Percentiles rank a stretch among this genome's conserved stretches.
phyloP scores from a whole-genome alignment of 2,797 vertebrate species.

The Enteromius treurensis region DNA sequence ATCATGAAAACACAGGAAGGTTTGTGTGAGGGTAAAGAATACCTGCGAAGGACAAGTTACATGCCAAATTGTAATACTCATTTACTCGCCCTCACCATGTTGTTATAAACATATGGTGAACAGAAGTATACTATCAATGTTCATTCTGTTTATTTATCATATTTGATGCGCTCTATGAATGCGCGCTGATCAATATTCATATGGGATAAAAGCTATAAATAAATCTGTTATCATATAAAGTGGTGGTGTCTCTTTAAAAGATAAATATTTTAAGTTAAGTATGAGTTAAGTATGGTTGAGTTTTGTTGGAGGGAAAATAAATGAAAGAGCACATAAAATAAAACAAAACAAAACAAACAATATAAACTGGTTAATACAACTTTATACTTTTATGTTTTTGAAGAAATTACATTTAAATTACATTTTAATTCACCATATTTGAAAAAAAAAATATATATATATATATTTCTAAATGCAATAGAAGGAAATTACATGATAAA shows the following conservation, averaged over 20 bases:
- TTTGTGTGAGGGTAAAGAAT: neutral
- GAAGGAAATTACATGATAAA: neutral
- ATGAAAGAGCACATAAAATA: neutral
- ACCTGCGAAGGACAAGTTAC: neutral
- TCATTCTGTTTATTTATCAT: too few relatives aligned
- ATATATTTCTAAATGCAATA: neutral
- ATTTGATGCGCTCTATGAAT: neutral
- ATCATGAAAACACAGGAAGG: neutral
- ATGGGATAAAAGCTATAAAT: neutral
- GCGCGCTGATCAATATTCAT: too few relatives aligned
- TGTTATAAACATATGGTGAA: neutral
- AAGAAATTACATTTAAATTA: neutral
- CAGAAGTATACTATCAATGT: too few relatives aligned
- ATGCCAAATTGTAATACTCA: neutral
- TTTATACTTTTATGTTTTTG: neutral
- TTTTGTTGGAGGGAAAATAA: neutral
- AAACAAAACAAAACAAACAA: neutral
- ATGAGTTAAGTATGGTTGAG: neutral
- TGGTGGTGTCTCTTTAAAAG: too few relatives aligned
- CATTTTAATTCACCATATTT: neutral
- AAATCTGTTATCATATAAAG: neutral
- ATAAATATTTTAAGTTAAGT: too few relatives aligned
- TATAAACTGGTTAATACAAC: neutral
- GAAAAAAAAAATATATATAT: too few relatives aligned
- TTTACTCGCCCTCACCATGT: neutral